Conservation (phyloP, 30 jellyfish, hydroid and myxozoan species). For the Turritopsis rubra region DNA sequence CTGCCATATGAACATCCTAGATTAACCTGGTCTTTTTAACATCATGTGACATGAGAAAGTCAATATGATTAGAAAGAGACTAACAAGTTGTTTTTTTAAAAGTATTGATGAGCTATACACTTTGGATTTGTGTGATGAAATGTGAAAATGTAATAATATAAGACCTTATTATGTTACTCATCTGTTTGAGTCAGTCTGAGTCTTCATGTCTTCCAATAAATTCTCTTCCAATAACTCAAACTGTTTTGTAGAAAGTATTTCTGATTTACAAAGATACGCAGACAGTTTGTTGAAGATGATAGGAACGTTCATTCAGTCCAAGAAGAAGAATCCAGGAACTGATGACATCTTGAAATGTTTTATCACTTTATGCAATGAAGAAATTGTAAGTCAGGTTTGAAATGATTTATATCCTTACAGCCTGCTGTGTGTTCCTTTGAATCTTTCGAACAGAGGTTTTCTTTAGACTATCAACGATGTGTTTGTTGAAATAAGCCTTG, state of each 20-base stretch:
- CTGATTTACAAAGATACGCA: background rate
- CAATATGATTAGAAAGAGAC: background rate
- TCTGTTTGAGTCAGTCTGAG: too few relatives aligned
- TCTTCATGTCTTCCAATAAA: too few relatives aligned
- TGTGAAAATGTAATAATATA: too few relatives aligned
- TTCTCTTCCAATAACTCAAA: too few relatives aligned
- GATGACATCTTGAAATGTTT: background rate
- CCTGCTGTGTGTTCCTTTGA: too few relatives aligned
- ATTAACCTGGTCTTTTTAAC: background rate
- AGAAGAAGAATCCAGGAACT: background rate
- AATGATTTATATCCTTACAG: too few relatives aligned
- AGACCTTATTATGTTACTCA: too few relatives aligned
- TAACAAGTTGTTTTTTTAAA: too few relatives aligned
- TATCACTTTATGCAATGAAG: background rate
- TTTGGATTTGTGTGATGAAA: too few relatives aligned
- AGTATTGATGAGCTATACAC: too few relatives aligned
- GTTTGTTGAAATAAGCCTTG: background rate
- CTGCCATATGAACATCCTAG: background rate
- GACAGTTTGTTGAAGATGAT: background rate
- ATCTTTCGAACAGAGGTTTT: too few relatives aligned
- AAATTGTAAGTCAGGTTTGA: background rate
- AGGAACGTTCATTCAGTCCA: background rate
- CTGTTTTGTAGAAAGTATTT: background rate
- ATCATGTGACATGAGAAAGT: background rate
- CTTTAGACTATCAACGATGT: too few relatives aligned